phyloP scores from a whole-genome alignment of 2,797 vertebrate species.

The Leptatherina wallacei region DNA sequence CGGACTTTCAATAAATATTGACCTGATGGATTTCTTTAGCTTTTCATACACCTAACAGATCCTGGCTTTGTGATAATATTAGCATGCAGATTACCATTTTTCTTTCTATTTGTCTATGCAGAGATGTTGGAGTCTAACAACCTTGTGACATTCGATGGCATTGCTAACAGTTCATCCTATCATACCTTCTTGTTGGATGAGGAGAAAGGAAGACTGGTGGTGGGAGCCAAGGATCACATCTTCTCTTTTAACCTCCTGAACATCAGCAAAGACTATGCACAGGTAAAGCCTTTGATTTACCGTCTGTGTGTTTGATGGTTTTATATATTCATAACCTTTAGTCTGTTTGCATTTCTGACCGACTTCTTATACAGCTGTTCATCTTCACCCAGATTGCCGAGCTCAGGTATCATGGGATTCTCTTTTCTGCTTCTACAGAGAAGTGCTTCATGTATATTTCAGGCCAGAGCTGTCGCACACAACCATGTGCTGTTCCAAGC shows the following conservation, averaged over 20 bases:
- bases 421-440: constrained; percentile 73
- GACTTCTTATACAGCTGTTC: constrained; percentile 39
- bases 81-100: constrained; percentile 26
- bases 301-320: constrained; percentile 11
- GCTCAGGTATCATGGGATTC: constrained; percentile 66
- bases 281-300: constrained; percentile 80
- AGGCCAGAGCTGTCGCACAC: constrained; percentile 74
- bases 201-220: constrained; percentile 92
- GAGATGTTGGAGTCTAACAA: constrained; percentile 98
- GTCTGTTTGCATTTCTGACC: constrained; percentile 40
- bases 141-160: constrained; percentile 91
- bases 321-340: constrained; percentile 5
- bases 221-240: constrained; percentile 97
- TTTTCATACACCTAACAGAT: constrained; percentile 8
- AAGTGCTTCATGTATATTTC: constrained; percentile 82
- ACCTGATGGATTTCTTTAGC: constrained; percentile 12
- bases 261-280: constrained; percentile 92
- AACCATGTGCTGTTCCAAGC: constrained; percentile 75
- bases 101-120: constrained; percentile 77
- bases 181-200: constrained; percentile 97
- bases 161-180: constrained; percentile 94
- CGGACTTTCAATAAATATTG: constrained; percentile 11
- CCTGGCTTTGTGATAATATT: constrained; percentile 7
- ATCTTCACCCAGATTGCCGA: constrained; percentile 45
- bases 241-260: constrained; percentile 97